Evolutionary conservation across 2,113 vertebrate species (phyloP).

Genomic region (Drymodes brunneopygia): DNA sequence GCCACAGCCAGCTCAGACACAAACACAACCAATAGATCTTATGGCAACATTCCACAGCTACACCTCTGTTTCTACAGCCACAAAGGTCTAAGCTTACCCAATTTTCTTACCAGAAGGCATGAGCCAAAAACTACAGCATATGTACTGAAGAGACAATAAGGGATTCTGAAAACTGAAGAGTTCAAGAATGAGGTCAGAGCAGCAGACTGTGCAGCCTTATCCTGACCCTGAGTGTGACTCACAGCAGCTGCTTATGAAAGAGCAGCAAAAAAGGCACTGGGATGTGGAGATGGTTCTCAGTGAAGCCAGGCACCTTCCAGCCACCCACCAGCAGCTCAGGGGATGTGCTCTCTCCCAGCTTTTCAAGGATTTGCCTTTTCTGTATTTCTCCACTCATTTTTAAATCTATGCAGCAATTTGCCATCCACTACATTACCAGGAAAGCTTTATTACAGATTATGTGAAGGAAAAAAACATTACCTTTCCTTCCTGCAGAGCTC

Average conservation of each 20-base stretch:
- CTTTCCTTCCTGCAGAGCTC: neutral
- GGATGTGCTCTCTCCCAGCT: neutral
- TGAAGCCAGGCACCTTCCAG: neutral
- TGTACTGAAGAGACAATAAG: neutral
- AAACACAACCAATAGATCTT: neutral
- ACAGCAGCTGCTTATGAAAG: neutral
- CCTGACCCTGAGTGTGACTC: neutral
- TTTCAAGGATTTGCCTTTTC: neutral
- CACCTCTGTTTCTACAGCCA: neutral
- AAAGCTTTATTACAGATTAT: neutral
- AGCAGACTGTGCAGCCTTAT: neutral
- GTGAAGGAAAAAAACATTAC: neutral
- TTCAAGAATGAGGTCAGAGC: neutral
- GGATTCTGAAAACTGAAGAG: neutral
- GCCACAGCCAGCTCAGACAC: neutral
- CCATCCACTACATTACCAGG: neutral
- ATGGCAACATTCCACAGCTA: neutral
- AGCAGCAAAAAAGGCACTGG: neutral
- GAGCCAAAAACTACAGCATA: neutral
- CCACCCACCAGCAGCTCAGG: accelerated
- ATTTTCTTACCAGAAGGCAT: neutral
- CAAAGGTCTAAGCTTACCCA: neutral
- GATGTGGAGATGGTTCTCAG: neutral
- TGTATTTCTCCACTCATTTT: neutral
- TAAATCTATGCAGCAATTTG: neutral